phyloP scores from a whole-genome alignment of 2,888 invertebrate species.

The Scaptomyza reducta region DNA sequence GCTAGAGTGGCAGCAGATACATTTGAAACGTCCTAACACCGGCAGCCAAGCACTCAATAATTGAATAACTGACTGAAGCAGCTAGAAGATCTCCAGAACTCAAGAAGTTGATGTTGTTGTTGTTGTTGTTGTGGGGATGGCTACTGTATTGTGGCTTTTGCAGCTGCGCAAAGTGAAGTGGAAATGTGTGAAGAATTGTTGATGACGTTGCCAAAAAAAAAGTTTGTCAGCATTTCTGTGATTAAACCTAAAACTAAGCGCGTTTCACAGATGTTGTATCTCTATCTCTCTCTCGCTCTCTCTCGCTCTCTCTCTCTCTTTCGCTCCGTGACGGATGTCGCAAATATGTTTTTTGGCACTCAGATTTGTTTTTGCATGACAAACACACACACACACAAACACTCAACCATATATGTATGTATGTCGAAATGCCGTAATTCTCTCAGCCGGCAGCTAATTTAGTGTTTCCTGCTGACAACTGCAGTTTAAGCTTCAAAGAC shows the following conservation, averaged over 20 bases:
- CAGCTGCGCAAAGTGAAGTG: slow-evolving; percentile 28
- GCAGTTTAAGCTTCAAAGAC: slow-evolving; percentile 65
- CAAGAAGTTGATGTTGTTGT: neutral
- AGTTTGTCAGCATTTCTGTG: slow-evolving; percentile 21
- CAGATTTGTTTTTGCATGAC: slow-evolving; percentile 62
- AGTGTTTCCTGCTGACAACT: slow-evolving; percentile 81
- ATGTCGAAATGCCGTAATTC: slow-evolving; percentile 69
- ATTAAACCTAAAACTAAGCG: slow-evolving; percentile 43
- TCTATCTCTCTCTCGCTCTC: neutral
- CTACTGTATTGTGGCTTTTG: slow-evolving; percentile 14
- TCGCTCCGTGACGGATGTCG: slow-evolving; percentile 65
- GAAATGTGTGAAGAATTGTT: slow-evolving; percentile 20
- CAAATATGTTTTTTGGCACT: slow-evolving; percentile 63
- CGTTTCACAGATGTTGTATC: slow-evolving; percentile 20
- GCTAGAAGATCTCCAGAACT: slow-evolving; percentile 15
- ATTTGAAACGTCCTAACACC: slow-evolving; percentile 62
- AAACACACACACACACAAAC: slow-evolving; percentile 33
- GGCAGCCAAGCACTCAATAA: slow-evolving; percentile 31
- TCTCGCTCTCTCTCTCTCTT: neutral
- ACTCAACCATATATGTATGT: slow-evolving; percentile 6
- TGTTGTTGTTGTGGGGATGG: slow-evolving; percentile 6
- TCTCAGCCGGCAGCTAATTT: slow-evolving; percentile 77
- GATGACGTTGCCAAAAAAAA: slow-evolving; percentile 52
- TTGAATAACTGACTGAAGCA: slow-evolving; percentile 5
- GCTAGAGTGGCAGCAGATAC: slow-evolving; percentile 20